Percentiles rank a stretch among this genome's conserved stretches.
These are phyloP conservation scores for Melanostigma gelatinosum DNA, from an alignment of 2,113 vertebrate genomes.

Conservation along the genomic window DNA sequence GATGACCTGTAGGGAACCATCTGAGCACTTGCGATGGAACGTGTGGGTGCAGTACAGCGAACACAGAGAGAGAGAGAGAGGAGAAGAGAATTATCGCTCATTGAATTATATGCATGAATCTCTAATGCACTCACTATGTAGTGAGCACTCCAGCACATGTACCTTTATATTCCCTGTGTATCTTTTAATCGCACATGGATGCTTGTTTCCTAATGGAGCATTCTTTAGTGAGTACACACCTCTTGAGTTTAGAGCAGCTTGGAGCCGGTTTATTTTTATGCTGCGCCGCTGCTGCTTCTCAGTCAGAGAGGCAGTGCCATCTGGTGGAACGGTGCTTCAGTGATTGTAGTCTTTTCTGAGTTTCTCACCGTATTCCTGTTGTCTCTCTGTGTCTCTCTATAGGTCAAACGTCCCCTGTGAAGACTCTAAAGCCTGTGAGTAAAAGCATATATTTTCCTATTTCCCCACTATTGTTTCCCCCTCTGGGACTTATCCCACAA, in stretches of 20 bases:
- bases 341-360: background rate
- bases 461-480: conserved; percentile 32
- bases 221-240: conserved; percentile 36
- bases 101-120: conserved; percentile 69
- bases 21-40: conserved; percentile 51
- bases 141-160: conserved; percentile 38
- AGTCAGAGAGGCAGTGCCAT: conserved; percentile 65
- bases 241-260: conserved; percentile 44
- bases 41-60: conserved; percentile 66
- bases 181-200: conserved; percentile 60
- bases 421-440: conserved; percentile 95
- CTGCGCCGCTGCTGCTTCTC: conserved; percentile 11
- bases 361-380: conserved; percentile 43
- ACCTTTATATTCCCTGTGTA: conserved; percentile 49
- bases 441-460: conserved; percentile 42
- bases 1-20: conserved; percentile 67
- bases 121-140: conserved; percentile 33
- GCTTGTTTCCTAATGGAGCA: conserved; percentile 55
- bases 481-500: conserved; percentile 36
- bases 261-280: conserved; percentile 42
- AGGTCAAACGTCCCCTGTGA: conserved; percentile 97
- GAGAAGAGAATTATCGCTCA: conserved; percentile 51
- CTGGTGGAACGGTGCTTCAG: conserved; percentile 55
- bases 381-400: conserved; percentile 56
- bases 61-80: conserved; percentile 16